Base-by-base conservation (phyloP, 2,797 vertebrate species). In the Etheostoma perlongum region DNA sequence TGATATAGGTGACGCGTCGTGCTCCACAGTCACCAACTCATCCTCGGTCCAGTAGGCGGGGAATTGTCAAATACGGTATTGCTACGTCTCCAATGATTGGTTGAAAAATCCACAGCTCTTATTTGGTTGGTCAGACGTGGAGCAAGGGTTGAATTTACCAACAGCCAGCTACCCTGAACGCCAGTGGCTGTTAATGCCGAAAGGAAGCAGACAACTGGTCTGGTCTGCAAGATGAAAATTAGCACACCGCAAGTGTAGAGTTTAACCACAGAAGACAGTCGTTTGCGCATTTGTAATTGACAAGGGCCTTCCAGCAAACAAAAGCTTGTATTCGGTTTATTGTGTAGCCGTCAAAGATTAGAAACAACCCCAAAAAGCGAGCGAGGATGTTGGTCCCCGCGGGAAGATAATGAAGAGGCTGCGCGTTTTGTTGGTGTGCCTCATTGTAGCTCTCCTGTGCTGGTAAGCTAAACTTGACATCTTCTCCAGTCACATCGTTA, bases 321-420 rank as follows among this genome's bases (percentile, higher is more conserved):
- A 5, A 18, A 80, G 16, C 57, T 49, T 51, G 61, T 63, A 14
- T 73, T 66, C 47, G 48, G 64, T 82, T 70, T 84, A 18, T 73
- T 68, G 76, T 83, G 60, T 61, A 76, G 78, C 48, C 65, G 81
- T 59, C 23, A 85, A 82, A 86, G 72, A 83, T 78, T 60, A 89
- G 85, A 84, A 79, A 74, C 74, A 83, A 61, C 64, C 61, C 79
- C 82, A 89, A 90, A 92, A 89, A 93, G 95, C 94, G 89, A 93
- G 95, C 94, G 96, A 96, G 95, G 95, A 96, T 96, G 96, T 95
- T 94, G 93, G 95, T 96, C 94, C 95, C 96, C 92, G 96, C 94
- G 91, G 95, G 95, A 95, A 96, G 96, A 96, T 96, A 94, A 96
- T 96, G 96, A 96, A 96, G 94, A 95, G 94, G 94, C 93, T 94